These are phyloP conservation scores for Mionectes olivaceus DNA, from an alignment of 2,797 vertebrate species.

Conservation along the genomic window DNA sequence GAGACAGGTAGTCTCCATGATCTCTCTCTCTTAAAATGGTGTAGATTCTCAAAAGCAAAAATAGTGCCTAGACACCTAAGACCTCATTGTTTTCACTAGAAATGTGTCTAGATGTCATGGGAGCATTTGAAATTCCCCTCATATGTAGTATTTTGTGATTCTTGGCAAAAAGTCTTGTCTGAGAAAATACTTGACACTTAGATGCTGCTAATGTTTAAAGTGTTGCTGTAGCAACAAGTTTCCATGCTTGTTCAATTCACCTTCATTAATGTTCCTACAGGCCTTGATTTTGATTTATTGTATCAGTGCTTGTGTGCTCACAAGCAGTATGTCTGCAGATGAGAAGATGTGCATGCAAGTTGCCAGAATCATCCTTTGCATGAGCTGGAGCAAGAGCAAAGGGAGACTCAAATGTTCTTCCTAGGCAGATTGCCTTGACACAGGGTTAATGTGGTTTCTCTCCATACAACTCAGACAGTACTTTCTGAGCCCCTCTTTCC, in stretches of 20 bases:
- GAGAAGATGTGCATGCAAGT: not conserved
- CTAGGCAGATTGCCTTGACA: not conserved
- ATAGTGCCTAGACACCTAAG: not conserved
- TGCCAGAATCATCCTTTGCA: not conserved
- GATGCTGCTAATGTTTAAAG: not conserved
- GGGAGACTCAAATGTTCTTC: not conserved
- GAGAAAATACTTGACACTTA: not conserved
- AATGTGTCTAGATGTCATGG: not conserved
- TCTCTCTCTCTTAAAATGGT: not conserved
- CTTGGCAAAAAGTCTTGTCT: not conserved
- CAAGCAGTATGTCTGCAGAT: not conserved
- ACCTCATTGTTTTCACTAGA: not conserved
- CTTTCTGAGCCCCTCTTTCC: not conserved
- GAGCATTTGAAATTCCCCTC: not conserved
- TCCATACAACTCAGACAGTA: not conserved
- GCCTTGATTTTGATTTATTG: not conserved
- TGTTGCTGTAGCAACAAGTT: not conserved
- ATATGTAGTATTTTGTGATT: not conserved
- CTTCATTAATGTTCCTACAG: not conserved
- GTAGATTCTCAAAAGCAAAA: not conserved
- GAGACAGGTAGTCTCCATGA: not conserved
- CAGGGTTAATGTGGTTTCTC: not conserved
- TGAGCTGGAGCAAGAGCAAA: not conserved
- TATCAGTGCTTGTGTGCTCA: not conserved
- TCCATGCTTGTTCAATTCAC: not conserved